phyloP scores from a whole-genome alignment of 2,888 invertebrate species.

The Watsonalla cultraria region DNA sequence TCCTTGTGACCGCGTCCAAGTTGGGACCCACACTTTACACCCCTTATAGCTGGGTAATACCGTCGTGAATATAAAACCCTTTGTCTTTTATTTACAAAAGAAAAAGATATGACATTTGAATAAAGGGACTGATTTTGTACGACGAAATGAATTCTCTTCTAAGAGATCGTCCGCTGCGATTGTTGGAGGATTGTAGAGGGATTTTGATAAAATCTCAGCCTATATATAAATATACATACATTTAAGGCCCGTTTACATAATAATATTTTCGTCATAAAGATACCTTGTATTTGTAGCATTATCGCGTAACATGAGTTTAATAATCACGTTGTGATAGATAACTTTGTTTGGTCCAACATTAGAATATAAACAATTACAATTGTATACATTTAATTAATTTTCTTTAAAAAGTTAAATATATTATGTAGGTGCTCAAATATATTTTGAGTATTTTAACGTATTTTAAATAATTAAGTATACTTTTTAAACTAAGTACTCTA shows the following conservation, averaged over 20 bases:
- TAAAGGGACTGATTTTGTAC: conserved; percentile 30
- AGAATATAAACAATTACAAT: no score
- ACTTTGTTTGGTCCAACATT: no score
- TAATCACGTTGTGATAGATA: no score
- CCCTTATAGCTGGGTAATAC: conserved; percentile 26
- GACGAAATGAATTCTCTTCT: conserved; percentile 23
- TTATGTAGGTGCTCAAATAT: no score
- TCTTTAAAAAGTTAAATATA: no score
- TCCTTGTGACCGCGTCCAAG: background rate
- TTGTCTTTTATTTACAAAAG: conserved; percentile 47
- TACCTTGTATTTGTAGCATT: no score
- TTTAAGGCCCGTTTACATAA: conserved; percentile 17
- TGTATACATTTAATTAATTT: no score
- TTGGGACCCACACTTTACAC: conserved; percentile 3
- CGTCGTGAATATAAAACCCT: conserved; percentile 26
- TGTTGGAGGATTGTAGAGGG: conserved; percentile 1
- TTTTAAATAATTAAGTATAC: no score
- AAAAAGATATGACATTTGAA: conserved; percentile 40
- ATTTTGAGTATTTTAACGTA: no score
- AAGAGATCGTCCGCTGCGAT: conserved; percentile 13
- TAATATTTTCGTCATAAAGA: background rate
- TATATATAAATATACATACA: conserved; percentile 10
- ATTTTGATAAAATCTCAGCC: conserved; percentile 1
- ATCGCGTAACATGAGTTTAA: no score
- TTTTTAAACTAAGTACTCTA: no score